These are phyloP conservation scores for Oscheius sp. DNA, from an alignment of 2,888 invertebrate species.

Conservation along the genomic window DNA sequence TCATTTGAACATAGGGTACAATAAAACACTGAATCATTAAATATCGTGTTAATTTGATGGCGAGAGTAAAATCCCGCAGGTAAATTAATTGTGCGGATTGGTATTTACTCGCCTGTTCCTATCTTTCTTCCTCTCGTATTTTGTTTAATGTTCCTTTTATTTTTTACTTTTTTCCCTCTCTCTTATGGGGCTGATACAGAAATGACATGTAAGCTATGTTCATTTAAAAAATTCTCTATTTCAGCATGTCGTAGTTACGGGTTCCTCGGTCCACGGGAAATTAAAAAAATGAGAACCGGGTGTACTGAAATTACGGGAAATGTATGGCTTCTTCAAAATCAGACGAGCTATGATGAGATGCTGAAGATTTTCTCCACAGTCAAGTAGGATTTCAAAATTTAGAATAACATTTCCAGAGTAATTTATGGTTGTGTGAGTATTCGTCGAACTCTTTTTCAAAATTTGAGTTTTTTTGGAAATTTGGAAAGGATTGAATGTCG, in stretches of 20 bases:
- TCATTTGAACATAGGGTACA: too few relatives aligned
- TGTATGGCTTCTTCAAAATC: background rate
- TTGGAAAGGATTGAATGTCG: background rate
- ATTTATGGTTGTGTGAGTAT: constrained; percentile 3
- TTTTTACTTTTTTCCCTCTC: too few relatives aligned
- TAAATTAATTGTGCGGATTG: too few relatives aligned
- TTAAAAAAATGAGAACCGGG: background rate
- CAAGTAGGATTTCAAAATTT: background rate
- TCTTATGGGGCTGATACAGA: too few relatives aligned
- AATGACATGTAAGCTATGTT: too few relatives aligned
- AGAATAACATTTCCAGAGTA: background rate
- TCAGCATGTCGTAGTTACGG: constrained; percentile 4
- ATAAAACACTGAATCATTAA: too few relatives aligned
- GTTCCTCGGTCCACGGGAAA: constrained; percentile 1
- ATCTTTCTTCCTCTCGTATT: too few relatives aligned
- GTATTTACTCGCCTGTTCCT: too few relatives aligned
- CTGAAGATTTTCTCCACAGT: background rate
- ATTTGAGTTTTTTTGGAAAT: background rate
- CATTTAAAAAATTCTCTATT: background rate
- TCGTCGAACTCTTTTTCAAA: background rate
- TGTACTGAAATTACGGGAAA: constrained; percentile 9
- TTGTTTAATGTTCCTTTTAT: too few relatives aligned
- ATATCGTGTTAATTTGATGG: too few relatives aligned
- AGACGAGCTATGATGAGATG: background rate
- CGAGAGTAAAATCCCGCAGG: too few relatives aligned